Base-by-base conservation (phyloP, 2,888 invertebrate species). In the Metalampra italica region DNA sequence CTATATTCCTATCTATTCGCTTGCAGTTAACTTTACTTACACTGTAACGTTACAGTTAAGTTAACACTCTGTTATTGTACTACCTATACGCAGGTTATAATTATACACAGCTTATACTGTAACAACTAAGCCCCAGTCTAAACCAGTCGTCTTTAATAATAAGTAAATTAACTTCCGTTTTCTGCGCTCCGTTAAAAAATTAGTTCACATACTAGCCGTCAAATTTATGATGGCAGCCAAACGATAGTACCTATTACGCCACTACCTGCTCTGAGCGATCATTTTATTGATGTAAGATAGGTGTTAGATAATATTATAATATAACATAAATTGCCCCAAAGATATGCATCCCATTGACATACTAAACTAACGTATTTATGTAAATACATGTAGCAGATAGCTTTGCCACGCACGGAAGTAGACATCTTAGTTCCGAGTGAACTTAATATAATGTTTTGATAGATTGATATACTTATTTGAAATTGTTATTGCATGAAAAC, bases 261-360 rank as follows among this genome's bases (percentile, higher is more conserved):
- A 36, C 36, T 7, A 36, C 36, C 9, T 36, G 32, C 32, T 32
- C 32, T n/a, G 36, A 36, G 32, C 11, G 32, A 36, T 36, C 22
- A 22, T 22, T 22, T n/a, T n/a, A 36, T 36, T n/a, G 36, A n/a
- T n/a, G 36, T 36, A n/a, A n/a, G n/a, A 36, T 36, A 36, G 22
- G 22, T 22, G 22, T 36, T 36, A 36, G 36, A 36, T 36, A 36
- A 36, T 36, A n/a, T 36, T 7, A 36, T 36, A n/a, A 36, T 11
- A 36, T 36, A 36, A 43, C 12, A 32, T 29, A 15, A 8, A 43
- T 14, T 43, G 34, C 36, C 43, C 43, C 36, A 15, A 43, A 43
- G 34, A 15, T 34, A 14, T 13, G 43, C 43, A 43, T 34, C 34
- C 34, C 43, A 43, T 43, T 43, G 34, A 43, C 43, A 34, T 13